Evolutionary conservation across 92 coral and sea anemone genomes (phyloP), one percentile per base, ranked within the genome.

Genomic region (Meandrina meandrites): DNA sequence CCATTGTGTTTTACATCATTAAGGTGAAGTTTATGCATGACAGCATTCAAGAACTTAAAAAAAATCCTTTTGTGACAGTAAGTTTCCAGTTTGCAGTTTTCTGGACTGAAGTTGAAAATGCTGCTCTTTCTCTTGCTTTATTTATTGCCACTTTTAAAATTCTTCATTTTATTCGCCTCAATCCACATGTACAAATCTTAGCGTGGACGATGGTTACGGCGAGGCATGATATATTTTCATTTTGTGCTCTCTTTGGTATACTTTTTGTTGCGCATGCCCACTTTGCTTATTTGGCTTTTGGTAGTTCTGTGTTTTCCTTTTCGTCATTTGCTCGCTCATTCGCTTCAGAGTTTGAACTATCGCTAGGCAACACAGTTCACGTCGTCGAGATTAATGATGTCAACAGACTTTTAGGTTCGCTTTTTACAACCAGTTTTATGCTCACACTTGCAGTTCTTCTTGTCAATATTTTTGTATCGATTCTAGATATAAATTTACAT

Each of bases 41-140:
- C 9, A 75, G 84, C 64, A 70, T 89, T 8, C 72, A 58, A 62
- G 67, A 84, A 47, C 67, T 89, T 3, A 74, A 35, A 45, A 70
- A 47, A 48, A 89, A 89, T 21, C 91, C 91, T 4, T 89, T 89
- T 54, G 73, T 79, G 21, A 89, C 91, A 34, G 88, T 84, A 31
- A 89, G 91, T 21, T 89, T 89, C 32, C 86, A 84, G 57, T 60
- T 70, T 21, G 89, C 92, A 32, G 75, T 90, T 27, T 66, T 90
- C 6, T 90, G 92, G 92, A 50, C 83, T 4, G 92, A 90, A 5
- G 70, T 79, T 28, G 83, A 90, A 57, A 80, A 85, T 27, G 56
- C 71, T 75, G 92, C 92, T 1, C 78, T 81, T 70, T 90, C 92
- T 3, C 60, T 81, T 2, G 92, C 85, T 19, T 75, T 90, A 14